Percentiles rank a stretch among this genome's conserved stretches.
phyloP scores from a whole-genome alignment of 64 coral and sea anemone genomes.

The Porites australiensis region DNA sequence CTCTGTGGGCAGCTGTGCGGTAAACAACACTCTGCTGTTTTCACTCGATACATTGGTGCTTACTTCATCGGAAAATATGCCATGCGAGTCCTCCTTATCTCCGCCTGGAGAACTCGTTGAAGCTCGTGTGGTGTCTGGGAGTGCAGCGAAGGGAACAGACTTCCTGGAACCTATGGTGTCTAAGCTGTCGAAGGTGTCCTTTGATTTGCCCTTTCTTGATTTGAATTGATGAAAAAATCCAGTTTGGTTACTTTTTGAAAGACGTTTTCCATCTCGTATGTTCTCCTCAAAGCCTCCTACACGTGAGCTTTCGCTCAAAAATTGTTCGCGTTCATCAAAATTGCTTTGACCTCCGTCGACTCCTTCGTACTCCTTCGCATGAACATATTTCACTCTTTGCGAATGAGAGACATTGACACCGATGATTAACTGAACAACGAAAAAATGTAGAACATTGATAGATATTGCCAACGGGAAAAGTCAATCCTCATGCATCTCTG shows the following conservation, averaged over 20 bases:
- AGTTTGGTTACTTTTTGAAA: neutral
- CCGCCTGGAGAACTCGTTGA: neutral
- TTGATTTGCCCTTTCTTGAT: neutral
- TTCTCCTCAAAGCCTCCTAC: no score
- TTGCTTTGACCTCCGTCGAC: neutral
- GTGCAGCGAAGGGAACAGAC: slow-evolving; percentile 23
- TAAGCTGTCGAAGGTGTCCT: neutral
- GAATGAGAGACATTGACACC: slow-evolving; percentile 1
- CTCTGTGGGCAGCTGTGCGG: no score
- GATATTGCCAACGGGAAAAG: neutral
- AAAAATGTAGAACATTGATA: neutral
- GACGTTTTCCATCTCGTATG: neutral
- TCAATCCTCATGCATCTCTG: no score
- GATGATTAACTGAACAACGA: neutral
- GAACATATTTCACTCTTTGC: slow-evolving; percentile 5
- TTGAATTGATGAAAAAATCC: slow-evolving; percentile 17
- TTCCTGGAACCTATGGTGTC: slow-evolving; percentile 23
- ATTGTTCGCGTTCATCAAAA: neutral
- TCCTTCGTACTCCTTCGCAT: neutral
- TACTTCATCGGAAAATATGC: neutral
- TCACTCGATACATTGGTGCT: no score
- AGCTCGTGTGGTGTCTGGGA: neutral
- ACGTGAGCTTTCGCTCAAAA: neutral
- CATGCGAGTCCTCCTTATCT: neutral
- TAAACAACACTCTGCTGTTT: neutral